Conservation (phyloP, 2,113 vertebrate species). For the Notarius quadriscutis region DNA sequence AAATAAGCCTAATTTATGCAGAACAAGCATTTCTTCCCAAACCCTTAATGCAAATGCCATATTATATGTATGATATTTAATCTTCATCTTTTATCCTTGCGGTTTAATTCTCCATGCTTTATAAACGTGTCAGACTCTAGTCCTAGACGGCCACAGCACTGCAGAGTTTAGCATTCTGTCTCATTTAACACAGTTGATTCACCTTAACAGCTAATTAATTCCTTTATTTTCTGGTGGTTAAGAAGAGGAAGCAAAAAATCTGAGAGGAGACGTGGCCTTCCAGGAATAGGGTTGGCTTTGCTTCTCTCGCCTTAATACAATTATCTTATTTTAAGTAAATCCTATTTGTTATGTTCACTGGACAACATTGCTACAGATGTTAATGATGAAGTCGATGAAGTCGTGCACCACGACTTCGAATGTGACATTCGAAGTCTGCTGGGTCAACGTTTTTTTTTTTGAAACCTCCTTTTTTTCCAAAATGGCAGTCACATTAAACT, state of each 20-base stretch:
- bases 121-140: background rate
- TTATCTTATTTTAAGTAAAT: background rate
- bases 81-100: background rate
- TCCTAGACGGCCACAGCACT: background rate
- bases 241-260: background rate
- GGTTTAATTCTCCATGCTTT: background rate
- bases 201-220: slow-evolving; percentile 10
- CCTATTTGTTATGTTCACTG: too few species aligned
- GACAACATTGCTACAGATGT: too few species aligned
- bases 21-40: background rate
- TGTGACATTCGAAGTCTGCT: background rate
- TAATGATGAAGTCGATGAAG: background rate
- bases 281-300: background rate
- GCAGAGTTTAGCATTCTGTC: slow-evolving; percentile 10
- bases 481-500: background rate
- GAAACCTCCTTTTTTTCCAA: background rate
- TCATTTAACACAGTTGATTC: slow-evolving; percentile 11
- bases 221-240: background rate
- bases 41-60: background rate
- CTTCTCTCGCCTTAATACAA: background rate
- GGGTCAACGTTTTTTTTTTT: background rate
- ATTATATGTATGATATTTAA: background rate
- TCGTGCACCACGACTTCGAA: background rate
- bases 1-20: background rate
- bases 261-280: background rate